Base-by-base conservation (phyloP, 1,140 invertebrate species). In the Holcopasites calliopsidis region DNA sequence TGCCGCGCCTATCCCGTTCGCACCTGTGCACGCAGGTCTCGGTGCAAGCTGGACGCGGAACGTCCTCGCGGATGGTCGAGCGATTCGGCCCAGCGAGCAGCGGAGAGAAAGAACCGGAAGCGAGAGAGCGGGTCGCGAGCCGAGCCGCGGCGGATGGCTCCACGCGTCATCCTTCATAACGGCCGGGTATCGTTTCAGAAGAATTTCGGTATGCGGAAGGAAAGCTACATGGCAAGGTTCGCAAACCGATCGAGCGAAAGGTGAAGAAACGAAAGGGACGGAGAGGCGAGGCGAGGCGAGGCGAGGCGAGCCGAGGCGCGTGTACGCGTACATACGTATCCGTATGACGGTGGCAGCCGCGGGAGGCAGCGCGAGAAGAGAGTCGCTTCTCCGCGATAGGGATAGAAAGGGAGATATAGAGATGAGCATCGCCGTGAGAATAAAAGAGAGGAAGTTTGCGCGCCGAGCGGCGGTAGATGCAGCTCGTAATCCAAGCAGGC, bases 201-300 rank as follows among this genome's bases (percentile, higher is more conserved):
- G 87, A 86, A 89, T 89, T 86, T 86, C 73, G 86, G 88, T 87
- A 89, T 89, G 88, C 88, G 88, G 88, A 89, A 89, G 88, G 86
- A 88, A 89, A 89, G 86, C 82, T 79, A 62, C 77, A 54, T 61
- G 73, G 55, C 77, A 64, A 77, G 55, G 65, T 54, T 52, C 54
- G 76, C 60, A 21, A 21, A 52, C 40, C 50, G 72, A 79, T 52
- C 44, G 72, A 76, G 65, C 58, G 57, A 70, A 50, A 70, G 55
- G 68, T 10, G 49, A 35, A 80, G 44, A 78, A 23, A 54, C 50
- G 40, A 57, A 73, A 40, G 49, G 52, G 11, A 49, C 8, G 28
- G 16, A 26, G 6, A 16, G 13, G 23, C 23, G 40, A 21, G n/a
- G n/a, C n/a, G n/a, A n/a, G n/a, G n/a, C n/a, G n/a, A n/a, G n/a